Conservation (phyloP, 2,113 vertebrate species). For the Plestiodon gilberti region DNA sequence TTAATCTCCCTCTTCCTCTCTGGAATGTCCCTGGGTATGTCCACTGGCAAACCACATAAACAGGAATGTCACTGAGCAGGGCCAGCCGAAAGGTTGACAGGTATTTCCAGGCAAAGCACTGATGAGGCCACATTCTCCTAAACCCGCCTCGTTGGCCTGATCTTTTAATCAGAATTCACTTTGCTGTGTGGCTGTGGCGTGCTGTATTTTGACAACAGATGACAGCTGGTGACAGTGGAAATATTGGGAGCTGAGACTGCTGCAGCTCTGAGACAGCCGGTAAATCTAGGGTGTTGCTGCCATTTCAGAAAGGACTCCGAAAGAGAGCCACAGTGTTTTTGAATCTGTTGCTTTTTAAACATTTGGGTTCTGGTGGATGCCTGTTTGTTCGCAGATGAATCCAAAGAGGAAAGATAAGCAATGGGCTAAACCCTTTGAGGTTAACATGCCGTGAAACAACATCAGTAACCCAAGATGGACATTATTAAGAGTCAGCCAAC, state of each 20-base stretch:
- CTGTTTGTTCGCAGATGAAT: constrained; percentile 11
- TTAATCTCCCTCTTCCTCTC: constrained; percentile 33
- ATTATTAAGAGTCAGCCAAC: constrained; percentile 43
- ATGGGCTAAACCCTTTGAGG: constrained; percentile 53
- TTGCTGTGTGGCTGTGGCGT: constrained; percentile 60
- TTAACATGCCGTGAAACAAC: constrained; percentile 43
- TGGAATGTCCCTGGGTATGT: constrained; percentile 65
- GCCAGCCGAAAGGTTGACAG: constrained; percentile 73
- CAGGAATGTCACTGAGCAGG: constrained; percentile 61
- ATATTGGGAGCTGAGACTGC: constrained; percentile 69
- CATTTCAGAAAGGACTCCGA: constrained; percentile 36
- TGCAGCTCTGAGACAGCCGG: constrained; percentile 16
- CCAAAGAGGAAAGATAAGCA: constrained; percentile 52
- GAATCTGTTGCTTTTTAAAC: neutral
- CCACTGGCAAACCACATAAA: constrained; percentile 70
- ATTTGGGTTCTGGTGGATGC: neutral
- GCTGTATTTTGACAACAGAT: constrained; percentile 72
- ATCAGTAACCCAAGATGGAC: constrained; percentile 15
- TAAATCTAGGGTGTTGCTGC: constrained; percentile 53
- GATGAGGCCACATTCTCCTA: constrained; percentile 76
- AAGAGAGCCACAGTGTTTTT: constrained; percentile 46
- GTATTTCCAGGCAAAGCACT: constrained; percentile 74
- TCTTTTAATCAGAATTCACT: constrained; percentile 79
- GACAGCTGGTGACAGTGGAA: constrained; percentile 76
- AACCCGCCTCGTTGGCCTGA: constrained; percentile 81